phyloP scores from a whole-genome alignment of 2,113 vertebrate species.

The Urocynchramus pylzowi region DNA sequence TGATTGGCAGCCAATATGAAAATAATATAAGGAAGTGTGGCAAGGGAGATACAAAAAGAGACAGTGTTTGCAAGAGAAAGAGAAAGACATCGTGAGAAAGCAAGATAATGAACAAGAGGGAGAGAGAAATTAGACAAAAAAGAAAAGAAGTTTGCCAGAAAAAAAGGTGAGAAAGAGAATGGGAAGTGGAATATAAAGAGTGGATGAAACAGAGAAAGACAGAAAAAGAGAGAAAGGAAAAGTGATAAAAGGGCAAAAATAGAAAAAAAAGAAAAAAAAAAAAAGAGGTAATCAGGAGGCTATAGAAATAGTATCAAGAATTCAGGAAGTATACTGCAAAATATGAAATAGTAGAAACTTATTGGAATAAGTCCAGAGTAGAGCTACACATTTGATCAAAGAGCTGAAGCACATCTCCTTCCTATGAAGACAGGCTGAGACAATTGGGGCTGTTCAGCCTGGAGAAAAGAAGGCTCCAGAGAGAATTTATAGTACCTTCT shows the following conservation, averaged over 20 bases:
- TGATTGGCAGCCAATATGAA: not conserved
- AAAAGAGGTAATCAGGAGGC: not conserved
- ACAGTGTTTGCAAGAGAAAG: not conserved
- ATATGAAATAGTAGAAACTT: not conserved
- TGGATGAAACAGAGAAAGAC: not conserved
- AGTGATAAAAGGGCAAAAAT: not conserved
- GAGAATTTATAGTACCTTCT: not conserved
- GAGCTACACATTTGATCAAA: not conserved
- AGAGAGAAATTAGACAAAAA: not conserved
- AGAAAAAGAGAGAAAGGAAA: not conserved
- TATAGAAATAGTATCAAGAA: not conserved
- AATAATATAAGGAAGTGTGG: not conserved
- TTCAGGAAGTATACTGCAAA: not conserved
- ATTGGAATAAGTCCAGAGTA: not conserved
- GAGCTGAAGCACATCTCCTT: not conserved
- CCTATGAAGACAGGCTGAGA: not conserved
- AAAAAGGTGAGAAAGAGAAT: not conserved
- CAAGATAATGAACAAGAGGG: not conserved
- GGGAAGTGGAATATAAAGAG: fast-evolving
- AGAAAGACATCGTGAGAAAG: not conserved
- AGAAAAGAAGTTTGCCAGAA: not conserved
- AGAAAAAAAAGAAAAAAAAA: not conserved
- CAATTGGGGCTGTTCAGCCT: not conserved
- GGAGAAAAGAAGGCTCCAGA: not conserved
- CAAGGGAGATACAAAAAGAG: not conserved